Evolutionary conservation across 1,140 invertebrate genomes (phyloP).

Genomic region (Plutomurus gul): DNA sequence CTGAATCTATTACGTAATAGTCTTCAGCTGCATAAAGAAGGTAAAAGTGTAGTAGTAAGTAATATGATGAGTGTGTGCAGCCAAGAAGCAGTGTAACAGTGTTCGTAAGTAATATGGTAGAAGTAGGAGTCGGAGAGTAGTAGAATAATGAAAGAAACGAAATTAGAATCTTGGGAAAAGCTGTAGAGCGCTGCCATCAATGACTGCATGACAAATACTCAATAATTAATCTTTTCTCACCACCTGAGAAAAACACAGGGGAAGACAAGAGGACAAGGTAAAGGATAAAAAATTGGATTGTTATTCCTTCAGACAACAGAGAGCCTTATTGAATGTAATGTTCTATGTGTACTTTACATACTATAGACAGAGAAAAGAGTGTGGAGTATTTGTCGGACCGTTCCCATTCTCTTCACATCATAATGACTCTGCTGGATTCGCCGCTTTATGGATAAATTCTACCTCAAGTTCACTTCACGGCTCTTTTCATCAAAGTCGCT

Average conservation of each 20-base stretch:
- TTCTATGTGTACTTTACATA: neutral
- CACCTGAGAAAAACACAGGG: conserved; percentile 22
- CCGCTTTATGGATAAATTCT: conserved; percentile 20
- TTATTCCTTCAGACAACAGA: neutral
- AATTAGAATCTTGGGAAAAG: conserved; percentile 22
- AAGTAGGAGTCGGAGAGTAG: too few species aligned
- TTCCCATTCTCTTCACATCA: neutral
- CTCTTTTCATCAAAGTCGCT: neutral
- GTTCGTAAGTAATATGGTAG: too few species aligned
- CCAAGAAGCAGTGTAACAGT: neutral
- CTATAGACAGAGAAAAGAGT: neutral
- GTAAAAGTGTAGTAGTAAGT: neutral
- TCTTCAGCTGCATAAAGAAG: neutral
- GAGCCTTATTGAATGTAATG: neutral
- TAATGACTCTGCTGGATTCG: conserved; percentile 32
- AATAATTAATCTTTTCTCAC: conserved; percentile 36
- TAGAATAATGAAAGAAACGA: neutral
- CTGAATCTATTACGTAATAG: neutral
- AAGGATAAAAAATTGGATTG: neutral
- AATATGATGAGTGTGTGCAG: neutral
- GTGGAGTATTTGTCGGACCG: neutral
- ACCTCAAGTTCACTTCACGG: neutral
- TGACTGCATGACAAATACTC: conserved; percentile 36
- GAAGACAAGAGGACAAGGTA: neutral
- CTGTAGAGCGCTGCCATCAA: neutral